Percentiles rank a stretch among this genome's conserved stretches.
phyloP scores from a whole-genome alignment of 2,888 invertebrate genomes.

The Ischnura elegans region DNA sequence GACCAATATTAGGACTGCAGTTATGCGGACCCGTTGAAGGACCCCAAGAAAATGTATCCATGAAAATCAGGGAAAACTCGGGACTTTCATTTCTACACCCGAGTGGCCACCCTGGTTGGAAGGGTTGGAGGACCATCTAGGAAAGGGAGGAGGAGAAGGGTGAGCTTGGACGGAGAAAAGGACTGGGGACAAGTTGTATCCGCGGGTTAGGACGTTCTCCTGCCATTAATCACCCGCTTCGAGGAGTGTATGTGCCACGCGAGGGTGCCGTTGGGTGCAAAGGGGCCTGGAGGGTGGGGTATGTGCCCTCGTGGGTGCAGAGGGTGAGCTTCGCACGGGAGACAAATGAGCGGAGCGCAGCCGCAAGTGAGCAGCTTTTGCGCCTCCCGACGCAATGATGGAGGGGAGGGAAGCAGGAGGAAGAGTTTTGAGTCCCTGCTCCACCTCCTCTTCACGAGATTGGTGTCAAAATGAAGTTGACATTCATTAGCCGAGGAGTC shows the following conservation, averaged over 20 bases:
- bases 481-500: constrained; percentile 53
- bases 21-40: too few relatives aligned
- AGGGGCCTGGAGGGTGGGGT: background rate
- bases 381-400: background rate
- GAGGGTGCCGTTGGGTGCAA: background rate
- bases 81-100: background rate
- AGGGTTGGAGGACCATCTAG: background rate
- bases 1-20: too few relatives aligned
- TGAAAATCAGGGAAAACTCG: background rate
- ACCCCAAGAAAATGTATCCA: too few relatives aligned
- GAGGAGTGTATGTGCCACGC: constrained; percentile 49
- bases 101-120: too few relatives aligned
- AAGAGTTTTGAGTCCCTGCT: background rate
- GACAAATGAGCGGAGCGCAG: constrained; percentile 57
- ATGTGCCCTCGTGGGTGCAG: background rate
- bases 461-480: constrained; percentile 60
- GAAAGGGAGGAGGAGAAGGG: constrained; percentile 10
- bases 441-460: background rate
- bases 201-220: background rate
- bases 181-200: background rate
- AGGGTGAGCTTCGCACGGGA: constrained; percentile 18
- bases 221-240: constrained; percentile 58
- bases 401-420: background rate
- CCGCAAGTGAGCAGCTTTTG: constrained; percentile 65
- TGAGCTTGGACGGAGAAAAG: too few relatives aligned